phyloP scores from a whole-genome alignment of 2,797 vertebrate genomes.

The Gallinago nigripennis region DNA sequence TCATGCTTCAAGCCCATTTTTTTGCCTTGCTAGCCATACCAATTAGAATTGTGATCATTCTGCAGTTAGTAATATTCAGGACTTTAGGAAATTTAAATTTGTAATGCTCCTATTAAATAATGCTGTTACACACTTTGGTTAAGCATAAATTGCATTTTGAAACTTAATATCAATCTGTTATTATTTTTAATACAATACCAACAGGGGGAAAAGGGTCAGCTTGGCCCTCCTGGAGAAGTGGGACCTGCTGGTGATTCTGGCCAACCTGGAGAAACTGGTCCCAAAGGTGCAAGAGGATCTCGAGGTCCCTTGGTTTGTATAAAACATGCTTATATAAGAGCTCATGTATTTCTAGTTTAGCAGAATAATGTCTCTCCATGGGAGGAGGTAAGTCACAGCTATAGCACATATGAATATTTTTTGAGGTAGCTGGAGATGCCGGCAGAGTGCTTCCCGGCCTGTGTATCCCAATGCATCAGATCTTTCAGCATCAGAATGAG shows the following conservation, averaged over 20 bases:
- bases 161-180: not conserved
- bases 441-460: not conserved
- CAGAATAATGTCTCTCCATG: not conserved
- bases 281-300: constrained; percentile 93
- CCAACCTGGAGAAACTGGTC: constrained; percentile 82
- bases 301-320: constrained; percentile 86
- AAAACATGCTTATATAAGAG: constrained; percentile 15
- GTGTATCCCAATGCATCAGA: rapidly evolving
- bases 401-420: not conserved
- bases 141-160: not conserved
- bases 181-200: constrained; percentile 15
- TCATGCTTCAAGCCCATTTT: not conserved
- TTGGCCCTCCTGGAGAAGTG: constrained; percentile 85
- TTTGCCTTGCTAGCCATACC: not conserved
- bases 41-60: not conserved
- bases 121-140: not conserved
- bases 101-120: not conserved
- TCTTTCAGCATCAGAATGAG: not conserved
- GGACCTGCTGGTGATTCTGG: constrained; percentile 85
- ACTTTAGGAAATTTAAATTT: not conserved
- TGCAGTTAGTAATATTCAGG: not conserved
- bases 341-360: not conserved
- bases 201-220: constrained; percentile 89
- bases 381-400: not conserved
- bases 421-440: not conserved